These are phyloP conservation scores for Mastomys natalensis DNA, from an alignment of 2,113 vertebrate genomes.

Conservation along the genomic window DNA sequence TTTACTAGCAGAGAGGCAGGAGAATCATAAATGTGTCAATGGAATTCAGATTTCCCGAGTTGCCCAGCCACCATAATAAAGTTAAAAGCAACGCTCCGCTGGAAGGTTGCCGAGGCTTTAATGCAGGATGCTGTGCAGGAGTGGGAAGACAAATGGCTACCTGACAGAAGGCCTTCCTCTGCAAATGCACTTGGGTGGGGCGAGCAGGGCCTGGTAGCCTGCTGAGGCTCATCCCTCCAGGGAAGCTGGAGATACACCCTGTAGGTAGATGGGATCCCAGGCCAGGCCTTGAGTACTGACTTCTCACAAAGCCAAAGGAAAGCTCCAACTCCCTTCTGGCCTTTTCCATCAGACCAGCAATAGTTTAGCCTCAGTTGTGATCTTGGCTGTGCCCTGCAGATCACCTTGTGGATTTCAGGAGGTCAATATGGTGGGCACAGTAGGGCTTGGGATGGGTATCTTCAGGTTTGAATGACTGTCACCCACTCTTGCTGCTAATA, in stretches of 20 bases:
- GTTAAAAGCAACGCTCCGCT: slow-evolving; percentile 66
- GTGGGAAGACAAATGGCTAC: background rate
- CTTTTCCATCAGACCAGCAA: too few relatives aligned
- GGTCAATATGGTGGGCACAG: background rate
- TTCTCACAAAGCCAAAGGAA: background rate
- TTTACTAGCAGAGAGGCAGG: slow-evolving; percentile 64
- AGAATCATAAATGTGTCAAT: slow-evolving; percentile 50
- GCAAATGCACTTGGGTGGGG: background rate
- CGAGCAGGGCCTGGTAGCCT: background rate
- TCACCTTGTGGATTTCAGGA: background rate
- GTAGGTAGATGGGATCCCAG: background rate
- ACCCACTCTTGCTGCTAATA: background rate
- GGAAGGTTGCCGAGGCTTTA: slow-evolving; percentile 50
- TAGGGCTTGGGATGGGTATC: background rate
- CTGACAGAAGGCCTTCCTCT: background rate
- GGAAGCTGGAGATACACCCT: background rate
- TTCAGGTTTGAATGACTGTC: background rate
- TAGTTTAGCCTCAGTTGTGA: background rate
- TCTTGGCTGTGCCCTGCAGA: background rate
- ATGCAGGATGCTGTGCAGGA: fast-evolving
- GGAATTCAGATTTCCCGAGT: slow-evolving; percentile 77
- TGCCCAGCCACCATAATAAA: slow-evolving; percentile 65
- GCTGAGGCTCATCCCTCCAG: background rate
- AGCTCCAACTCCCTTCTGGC: background rate
- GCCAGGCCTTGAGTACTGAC: background rate